Evolutionary conservation across 2,888 invertebrate genomes (phyloP), one percentile per base, ranked within the genome.

Genomic region (Caenorhabditis sp.): DNA sequence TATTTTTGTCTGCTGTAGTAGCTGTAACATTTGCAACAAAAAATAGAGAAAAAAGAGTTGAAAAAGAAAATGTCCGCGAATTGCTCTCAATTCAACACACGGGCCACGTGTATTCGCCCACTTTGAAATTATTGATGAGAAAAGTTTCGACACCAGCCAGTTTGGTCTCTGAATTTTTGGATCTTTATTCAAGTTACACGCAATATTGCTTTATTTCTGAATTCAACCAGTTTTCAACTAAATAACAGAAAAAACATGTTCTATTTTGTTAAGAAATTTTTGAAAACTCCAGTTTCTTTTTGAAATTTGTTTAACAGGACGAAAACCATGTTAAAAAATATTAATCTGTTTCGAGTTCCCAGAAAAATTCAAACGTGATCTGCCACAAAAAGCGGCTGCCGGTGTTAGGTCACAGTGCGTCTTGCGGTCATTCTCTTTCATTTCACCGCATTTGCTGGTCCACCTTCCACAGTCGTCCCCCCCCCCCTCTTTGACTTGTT

Each of bases 61-160:
- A n/a, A n/a, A n/a, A n/a, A n/a, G n/a, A n/a, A n/a, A n/a, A n/a
- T n/a, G n/a, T n/a, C n/a, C n/a, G n/a, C n/a, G n/a, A 56, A 68
- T 60, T 35, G 35, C 22, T 28, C 58, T 18, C 56, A 67, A 67
- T 67, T 68, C 26, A 13, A 44, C 47, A 58, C 67, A 47, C n/a
- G 40, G 26, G 56, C 68, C 47, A 56, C 56, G 56, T 56, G 28
- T 56, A 35, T 74, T 74, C 28, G 8, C 26, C 18, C 4, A 9
- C n/a, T n/a, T 67, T n/a, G 47, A 51, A 74, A 67, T 67, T 60
- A 74, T 74, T 67, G 56, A 67, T 72, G 32, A 28, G 26, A 44
- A n/a, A 53, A 32, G 24, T 40, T 55, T 44, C 47, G 71, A 72
- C 62, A 56, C 65, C 47, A 50, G 47, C 65, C 47, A 50, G 47